Percentiles rank a stretch among this genome's conserved stretches.
These are phyloP conservation scores for Neolamprologus sp. DNA, from an alignment of 2,113 vertebrate genomes.

Conservation along the genomic window DNA sequence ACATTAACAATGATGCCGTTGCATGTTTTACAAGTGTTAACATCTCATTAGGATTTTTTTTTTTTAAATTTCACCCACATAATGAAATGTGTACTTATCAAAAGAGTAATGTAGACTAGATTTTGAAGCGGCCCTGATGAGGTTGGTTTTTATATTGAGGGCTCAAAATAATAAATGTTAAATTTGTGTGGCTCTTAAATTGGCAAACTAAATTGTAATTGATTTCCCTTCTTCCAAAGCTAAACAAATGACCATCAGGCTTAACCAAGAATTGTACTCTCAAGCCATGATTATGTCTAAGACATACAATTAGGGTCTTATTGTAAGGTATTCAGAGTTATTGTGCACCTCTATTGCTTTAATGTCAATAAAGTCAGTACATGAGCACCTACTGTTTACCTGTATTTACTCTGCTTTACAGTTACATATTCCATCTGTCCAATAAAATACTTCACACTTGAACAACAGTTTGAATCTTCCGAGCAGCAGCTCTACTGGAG, in stretches of 20 bases:
- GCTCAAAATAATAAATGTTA: neutral
- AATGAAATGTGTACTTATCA: constrained; percentile 62
- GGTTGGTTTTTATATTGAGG: neutral
- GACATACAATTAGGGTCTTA: constrained; percentile 38
- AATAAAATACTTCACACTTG: neutral
- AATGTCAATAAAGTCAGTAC: constrained; percentile 72
- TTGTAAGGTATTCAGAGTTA: constrained; percentile 49
- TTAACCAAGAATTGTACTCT: constrained; percentile 3
- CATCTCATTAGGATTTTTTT: neutral
- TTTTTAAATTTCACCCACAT: neutral
- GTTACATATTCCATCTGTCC: neutral
- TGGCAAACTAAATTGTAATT: neutral
- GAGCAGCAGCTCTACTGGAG: neutral
- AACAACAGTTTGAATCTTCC: neutral
- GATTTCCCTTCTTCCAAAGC: neutral
- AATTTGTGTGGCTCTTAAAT: neutral
- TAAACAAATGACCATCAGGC: neutral
- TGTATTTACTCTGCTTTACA: neutral
- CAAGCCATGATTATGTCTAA: constrained; percentile 9
- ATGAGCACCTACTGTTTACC: constrained; percentile 37
- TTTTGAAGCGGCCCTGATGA: neutral
- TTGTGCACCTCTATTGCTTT: constrained; percentile 66
- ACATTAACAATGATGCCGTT: constrained; percentile 66
- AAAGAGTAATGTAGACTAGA: constrained; percentile 43
- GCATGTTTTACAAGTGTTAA: constrained; percentile 61